Percentiles rank a stretch among this genome's conserved stretches.
Conservation (phyloP, 2,113 vertebrate species). For the Carlito syrichta region DNA sequence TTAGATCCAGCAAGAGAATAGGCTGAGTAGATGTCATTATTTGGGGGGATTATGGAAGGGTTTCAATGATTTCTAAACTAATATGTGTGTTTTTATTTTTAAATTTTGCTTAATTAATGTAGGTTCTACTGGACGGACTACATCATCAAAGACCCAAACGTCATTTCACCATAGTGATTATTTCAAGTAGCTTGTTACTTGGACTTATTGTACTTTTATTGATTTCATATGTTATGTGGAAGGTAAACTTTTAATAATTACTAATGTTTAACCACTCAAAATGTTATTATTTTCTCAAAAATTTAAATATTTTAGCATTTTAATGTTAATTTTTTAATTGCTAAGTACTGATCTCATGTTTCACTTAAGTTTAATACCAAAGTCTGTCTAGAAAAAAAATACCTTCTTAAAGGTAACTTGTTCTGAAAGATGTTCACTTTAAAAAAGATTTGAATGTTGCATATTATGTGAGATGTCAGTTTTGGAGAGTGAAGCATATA, state of each 20-base stretch:
- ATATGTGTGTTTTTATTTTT: background rate
- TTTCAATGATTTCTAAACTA: background rate
- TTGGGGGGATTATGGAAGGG: background rate
- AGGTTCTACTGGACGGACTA: slow-evolving; percentile 91
- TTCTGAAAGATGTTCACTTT: background rate
- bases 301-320: background rate
- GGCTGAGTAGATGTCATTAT: background rate
- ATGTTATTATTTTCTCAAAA: background rate
- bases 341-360: background rate
- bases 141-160: slow-evolving; percentile 88
- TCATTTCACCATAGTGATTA: slow-evolving; percentile 84
- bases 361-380: background rate
- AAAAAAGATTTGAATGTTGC: background rate
- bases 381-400: slow-evolving; percentile 33
- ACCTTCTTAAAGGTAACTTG: background rate
- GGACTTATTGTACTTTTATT: slow-evolving; percentile 87
- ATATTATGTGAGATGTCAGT: background rate
- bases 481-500: background rate
- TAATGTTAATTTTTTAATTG: background rate
- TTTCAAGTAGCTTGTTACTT: slow-evolving; percentile 85
- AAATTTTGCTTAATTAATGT: slow-evolving; percentile 52
- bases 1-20: background rate
- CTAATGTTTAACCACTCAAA: background rate
- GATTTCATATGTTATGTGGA: slow-evolving; percentile 90
- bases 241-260: slow-evolving; percentile 83